Evolutionary conservation across 2,797 vertebrate species (phyloP).

Genomic region (Lacerta agilis): DNA sequence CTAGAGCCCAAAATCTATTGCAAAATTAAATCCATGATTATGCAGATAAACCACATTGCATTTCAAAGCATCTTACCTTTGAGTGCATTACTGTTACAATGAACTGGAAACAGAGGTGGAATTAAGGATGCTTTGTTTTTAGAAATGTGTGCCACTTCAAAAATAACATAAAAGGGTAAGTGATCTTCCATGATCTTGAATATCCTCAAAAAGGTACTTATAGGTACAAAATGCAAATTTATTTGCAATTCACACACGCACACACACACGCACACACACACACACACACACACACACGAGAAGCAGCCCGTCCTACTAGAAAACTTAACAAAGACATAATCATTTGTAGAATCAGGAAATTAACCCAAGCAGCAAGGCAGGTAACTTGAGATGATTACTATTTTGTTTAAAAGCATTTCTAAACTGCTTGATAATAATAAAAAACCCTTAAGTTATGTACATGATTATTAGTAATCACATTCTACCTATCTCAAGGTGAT

Average conservation of each 20-base stretch:
- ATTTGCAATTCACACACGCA: neutral
- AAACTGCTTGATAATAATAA: too few relatives aligned
- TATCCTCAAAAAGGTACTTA: neutral
- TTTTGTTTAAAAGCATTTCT: too few relatives aligned
- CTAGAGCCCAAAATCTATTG: conserved; percentile 91
- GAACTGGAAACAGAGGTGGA: neutral
- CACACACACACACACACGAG: too few relatives aligned
- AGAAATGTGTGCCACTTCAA: neutral
- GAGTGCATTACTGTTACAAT: neutral
- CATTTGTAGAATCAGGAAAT: neutral
- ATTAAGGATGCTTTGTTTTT: neutral
- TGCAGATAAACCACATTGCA: neutral
- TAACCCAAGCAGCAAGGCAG: neutral
- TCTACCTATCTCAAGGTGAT: too few relatives aligned
- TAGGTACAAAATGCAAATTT: neutral
- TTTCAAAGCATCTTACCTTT: neutral
- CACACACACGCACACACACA: too few relatives aligned
- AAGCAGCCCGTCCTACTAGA: neutral
- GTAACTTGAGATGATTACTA: neutral
- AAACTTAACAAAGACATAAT: neutral
- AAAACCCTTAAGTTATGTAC: too few relatives aligned
- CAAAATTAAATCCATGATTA: conserved; percentile 1
- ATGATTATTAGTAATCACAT: too few relatives aligned
- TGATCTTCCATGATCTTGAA: neutral
- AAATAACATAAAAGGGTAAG: neutral